These are phyloP conservation scores for Asarcornis scutulata DNA, from an alignment of 2,113 vertebrate species.

Conservation along the genomic window DNA sequence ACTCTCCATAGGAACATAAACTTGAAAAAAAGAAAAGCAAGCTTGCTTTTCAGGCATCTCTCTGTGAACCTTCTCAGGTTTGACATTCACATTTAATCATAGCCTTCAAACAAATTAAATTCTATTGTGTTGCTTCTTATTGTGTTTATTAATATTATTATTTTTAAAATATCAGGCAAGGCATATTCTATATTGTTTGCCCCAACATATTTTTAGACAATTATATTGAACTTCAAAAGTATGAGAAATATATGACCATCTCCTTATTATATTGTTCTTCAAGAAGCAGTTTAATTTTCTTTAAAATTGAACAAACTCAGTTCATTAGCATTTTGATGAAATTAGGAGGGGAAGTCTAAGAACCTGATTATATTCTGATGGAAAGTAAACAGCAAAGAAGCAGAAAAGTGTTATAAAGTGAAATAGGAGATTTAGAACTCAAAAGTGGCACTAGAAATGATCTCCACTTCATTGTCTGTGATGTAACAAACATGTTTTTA, in stretches of 20 bases:
- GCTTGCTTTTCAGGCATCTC: background rate
- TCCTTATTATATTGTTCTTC: background rate
- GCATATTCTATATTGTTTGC: background rate
- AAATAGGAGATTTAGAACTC: background rate
- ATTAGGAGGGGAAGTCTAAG: slow-evolving; percentile 8
- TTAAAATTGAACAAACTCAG: slow-evolving; percentile 7
- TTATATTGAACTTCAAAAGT: background rate
- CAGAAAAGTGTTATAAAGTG: background rate
- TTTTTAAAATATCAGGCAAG: background rate
- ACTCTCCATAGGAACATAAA: background rate
- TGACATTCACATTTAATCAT: background rate
- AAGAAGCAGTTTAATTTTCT: slow-evolving; percentile 12
- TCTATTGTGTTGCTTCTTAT: background rate
- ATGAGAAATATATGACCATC: background rate
- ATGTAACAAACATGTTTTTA: background rate
- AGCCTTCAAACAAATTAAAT: background rate
- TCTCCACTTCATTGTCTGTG: background rate
- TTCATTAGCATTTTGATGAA: slow-evolving; percentile 60
- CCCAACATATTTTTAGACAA: background rate
- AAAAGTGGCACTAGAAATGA: background rate
- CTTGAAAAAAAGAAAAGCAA: background rate
- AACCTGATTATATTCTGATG: background rate
- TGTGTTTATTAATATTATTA: background rate
- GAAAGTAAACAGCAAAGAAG: background rate
- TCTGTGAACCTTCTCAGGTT: background rate